Evolutionary conservation across 2,888 invertebrate species (phyloP).

Genomic region (Spialia ferax): DNA sequence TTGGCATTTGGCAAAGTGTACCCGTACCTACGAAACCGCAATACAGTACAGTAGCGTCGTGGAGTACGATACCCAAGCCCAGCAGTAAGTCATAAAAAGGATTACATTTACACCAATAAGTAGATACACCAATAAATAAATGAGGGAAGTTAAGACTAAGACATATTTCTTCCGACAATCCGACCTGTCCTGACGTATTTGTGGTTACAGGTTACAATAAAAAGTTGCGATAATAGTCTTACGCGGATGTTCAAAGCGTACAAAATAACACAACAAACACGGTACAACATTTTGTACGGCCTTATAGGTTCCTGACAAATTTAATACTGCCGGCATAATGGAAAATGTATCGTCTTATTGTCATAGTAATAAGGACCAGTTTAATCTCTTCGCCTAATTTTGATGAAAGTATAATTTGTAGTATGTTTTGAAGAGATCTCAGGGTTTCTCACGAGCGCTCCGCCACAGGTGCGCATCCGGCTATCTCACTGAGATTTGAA

Average conservation of each 20-base stretch:
- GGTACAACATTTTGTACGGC: constrained; percentile 63
- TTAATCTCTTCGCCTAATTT: neutral
- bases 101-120: too few relatives aligned
- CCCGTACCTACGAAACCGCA: too few relatives aligned
- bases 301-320: constrained; percentile 53
- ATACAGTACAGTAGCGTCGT: too few relatives aligned
- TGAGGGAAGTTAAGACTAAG: too few relatives aligned
- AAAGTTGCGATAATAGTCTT: constrained; percentile 76
- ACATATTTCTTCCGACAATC: too few relatives aligned
- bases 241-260: constrained; percentile 80
- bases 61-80: too few relatives aligned
- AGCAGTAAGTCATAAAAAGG: too few relatives aligned
- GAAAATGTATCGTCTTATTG: constrained; percentile 9
- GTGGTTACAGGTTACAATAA: constrained; percentile 61
- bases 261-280: constrained; percentile 82
- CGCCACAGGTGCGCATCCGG: constrained; percentile 84
- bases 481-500: constrained; percentile 74
- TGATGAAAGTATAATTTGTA: constrained; percentile 10
- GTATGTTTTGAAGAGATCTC: constrained; percentile 56
- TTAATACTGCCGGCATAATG: constrained; percentile 16
- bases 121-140: too few relatives aligned
- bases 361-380: constrained; percentile 14
- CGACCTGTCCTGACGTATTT: constrained; percentile 31
- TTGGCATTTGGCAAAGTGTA: too few relatives aligned
- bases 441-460: constrained; percentile 73